These are phyloP conservation scores for Acrobasis consociella DNA, from an alignment of 2,888 invertebrate species.

Conservation along the genomic window DNA sequence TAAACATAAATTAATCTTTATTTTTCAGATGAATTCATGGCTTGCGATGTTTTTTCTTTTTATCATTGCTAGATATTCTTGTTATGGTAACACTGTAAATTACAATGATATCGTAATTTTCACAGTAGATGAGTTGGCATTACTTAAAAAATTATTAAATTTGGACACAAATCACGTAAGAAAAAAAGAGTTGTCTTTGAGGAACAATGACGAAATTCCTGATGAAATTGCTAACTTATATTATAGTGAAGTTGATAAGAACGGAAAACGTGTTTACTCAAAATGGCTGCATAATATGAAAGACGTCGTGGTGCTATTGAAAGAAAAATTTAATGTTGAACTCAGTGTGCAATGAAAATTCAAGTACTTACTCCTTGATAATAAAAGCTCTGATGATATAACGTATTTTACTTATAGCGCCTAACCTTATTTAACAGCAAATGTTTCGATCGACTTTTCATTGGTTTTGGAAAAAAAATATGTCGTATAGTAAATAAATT, in stretches of 20 bases:
- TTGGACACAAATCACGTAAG: background rate
- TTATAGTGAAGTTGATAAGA: slow-evolving; percentile 32
- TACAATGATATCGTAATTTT: background rate
- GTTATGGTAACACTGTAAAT: background rate
- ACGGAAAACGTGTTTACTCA: slow-evolving; percentile 28
- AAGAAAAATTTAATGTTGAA: slow-evolving; percentile 30
- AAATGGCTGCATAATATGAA: slow-evolving; percentile 31
- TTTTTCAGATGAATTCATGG: slow-evolving; percentile 6
- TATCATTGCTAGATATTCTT: background rate
- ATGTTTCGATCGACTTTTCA: no score
- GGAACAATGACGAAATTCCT: background rate
- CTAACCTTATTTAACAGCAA: no score
- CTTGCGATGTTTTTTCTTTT: background rate
- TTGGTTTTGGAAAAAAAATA: no score
- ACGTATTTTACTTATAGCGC: no score
- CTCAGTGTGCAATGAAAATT: slow-evolving; percentile 13
- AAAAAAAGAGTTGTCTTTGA: background rate
- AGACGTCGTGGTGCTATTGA: slow-evolving; percentile 32
- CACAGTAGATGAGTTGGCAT: background rate
- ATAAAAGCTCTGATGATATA: no score
- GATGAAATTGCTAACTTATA: slow-evolving; percentile 24
- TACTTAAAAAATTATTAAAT: background rate
- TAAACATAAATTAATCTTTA: background rate
- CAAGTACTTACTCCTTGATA: background rate
- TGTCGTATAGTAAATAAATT: no score